Base-by-base conservation (phyloP, 2,797 vertebrate genomes). In the Cottoperca gobio region DNA sequence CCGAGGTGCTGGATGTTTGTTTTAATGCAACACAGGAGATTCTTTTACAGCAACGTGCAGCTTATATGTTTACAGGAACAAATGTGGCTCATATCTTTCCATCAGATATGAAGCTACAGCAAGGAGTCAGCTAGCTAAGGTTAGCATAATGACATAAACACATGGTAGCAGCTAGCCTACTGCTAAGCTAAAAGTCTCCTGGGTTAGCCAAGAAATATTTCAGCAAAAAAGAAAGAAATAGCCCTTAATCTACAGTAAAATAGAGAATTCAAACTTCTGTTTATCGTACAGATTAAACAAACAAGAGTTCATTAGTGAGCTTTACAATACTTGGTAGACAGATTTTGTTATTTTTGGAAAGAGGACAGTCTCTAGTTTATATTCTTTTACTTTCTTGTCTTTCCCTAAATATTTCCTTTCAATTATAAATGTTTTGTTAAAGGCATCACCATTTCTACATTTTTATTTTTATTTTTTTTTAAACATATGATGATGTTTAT, bases 1-100 rank as follows among this genome's bases (percentile, higher is more conserved):
- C 28, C 10, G 26, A 59, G 55, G 69, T 46, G 8, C 54, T 28
- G 67, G 24, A 21, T 42, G 21, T 68, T 35, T 53, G 57, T 39
- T 43, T 26, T 14, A 43, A 53, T 23, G 39, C 23, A 62, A 53
- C 61, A 21, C 59, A 46, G 17, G 37, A 13, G 12, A 50, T 3
- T 21, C 16, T 54, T 39, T 70, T 35, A 50, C 68, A 40, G 39
- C 12, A 5, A 6, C 35, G 42, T 40, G 35, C 12, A 40, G 40
- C 9, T 23, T 3, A 9, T 43, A 62, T 82, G 2, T 39, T 64
- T 59, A 14, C 31, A 24, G 40, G 8, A 59, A n/a, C 13, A 19
- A 42, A 16, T 48, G n/a, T 54, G 45, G 52, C 10, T 57, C 31
- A 40, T 42, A 43, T 61, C 6, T 21, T 45, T 57, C 42, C 2